A percentile compares a stretch with the other conserved stretches of the same genome.
phyloP scores from a whole-genome alignment of 2,888 invertebrate genomes.

The Quadriops clusia region DNA sequence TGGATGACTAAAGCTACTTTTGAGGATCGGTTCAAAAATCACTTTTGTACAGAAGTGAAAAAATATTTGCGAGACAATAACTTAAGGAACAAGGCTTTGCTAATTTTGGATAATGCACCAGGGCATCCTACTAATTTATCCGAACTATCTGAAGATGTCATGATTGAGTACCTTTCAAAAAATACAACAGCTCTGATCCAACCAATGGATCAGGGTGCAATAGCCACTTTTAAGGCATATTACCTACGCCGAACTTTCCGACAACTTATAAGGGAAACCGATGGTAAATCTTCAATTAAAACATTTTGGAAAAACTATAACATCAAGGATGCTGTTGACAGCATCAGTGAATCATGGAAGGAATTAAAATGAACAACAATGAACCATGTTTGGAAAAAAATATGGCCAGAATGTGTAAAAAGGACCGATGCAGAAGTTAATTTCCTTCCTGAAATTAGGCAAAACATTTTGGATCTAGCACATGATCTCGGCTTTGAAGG shows the following conservation, averaged over 20 bases:
- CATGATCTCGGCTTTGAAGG: conserved; percentile 19
- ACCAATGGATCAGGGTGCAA: conserved; percentile 10
- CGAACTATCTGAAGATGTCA: conserved; percentile 6
- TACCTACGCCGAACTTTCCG: conserved; percentile 7
- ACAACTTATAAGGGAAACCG: conserved; percentile 4
- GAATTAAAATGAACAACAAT: conserved; percentile 15
- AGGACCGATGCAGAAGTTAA: conserved; percentile 15
- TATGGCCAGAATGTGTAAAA: conserved; percentile 17
- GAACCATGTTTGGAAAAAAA: conserved; percentile 16
- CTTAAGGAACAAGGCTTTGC: conserved; percentile 2
- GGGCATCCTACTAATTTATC: conserved; percentile 6
- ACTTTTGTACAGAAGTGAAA: conserved; percentile 14
- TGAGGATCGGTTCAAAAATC: conserved; percentile 13
- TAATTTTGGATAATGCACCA: conserved; percentile 6
- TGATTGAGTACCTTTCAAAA: conserved; percentile 6
- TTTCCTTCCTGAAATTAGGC: conserved; percentile 17
- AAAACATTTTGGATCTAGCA: conserved; percentile 15
- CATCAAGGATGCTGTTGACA: conserved; percentile 15
- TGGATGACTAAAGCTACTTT: conserved; percentile 18
- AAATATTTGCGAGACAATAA: conserved; percentile 13
- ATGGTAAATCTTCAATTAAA: conserved; percentile 10
- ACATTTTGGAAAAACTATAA: conserved; percentile 15
- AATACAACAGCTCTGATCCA: conserved; percentile 9
- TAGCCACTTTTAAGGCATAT: conserved; percentile 8
- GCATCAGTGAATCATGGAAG: conserved; percentile 16